phyloP scores from a whole-genome alignment of 2,113 vertebrate species.

The Colossoma macropomum region DNA sequence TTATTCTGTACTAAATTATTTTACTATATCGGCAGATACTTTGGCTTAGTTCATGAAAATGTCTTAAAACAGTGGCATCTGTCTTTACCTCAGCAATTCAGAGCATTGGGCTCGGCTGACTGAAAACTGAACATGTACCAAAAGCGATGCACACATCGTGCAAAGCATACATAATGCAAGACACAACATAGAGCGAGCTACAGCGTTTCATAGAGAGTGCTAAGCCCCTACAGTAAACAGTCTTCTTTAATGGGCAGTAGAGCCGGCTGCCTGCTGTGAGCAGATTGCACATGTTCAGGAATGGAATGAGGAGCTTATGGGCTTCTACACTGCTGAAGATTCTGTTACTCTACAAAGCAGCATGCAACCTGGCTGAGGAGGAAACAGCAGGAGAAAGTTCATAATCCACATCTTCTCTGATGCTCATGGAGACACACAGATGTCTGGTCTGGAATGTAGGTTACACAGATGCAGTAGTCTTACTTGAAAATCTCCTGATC shows the following conservation, averaged over 20 bases:
- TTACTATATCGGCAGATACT: too few relatives aligned
- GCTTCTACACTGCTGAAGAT: conserved; percentile 7
- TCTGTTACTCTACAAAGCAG: background rate
- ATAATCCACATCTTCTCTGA: background rate
- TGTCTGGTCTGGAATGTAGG: background rate
- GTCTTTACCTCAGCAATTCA: background rate
- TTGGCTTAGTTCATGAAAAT: too few relatives aligned
- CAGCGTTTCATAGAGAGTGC: conserved; percentile 2
- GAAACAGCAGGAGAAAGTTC: background rate
- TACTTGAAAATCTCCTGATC: background rate
- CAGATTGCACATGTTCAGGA: background rate
- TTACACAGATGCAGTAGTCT: background rate
- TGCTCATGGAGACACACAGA: background rate
- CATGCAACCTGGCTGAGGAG: background rate
- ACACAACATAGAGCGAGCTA: background rate
- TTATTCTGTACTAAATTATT: too few relatives aligned
- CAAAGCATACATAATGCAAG: conserved; percentile 30
- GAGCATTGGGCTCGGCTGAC: background rate
- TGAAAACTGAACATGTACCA: background rate
- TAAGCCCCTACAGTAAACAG: conserved; percentile 1
- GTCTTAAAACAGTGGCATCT: too few relatives aligned
- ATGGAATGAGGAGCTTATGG: background rate
- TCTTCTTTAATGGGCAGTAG: conserved; percentile 5
- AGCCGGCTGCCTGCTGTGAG: background rate
- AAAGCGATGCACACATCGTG: background rate